Evolutionary conservation across 2,113 vertebrate species (phyloP), one percentile per base, ranked within the genome.

Genomic region (Oceanodroma tethys): DNA sequence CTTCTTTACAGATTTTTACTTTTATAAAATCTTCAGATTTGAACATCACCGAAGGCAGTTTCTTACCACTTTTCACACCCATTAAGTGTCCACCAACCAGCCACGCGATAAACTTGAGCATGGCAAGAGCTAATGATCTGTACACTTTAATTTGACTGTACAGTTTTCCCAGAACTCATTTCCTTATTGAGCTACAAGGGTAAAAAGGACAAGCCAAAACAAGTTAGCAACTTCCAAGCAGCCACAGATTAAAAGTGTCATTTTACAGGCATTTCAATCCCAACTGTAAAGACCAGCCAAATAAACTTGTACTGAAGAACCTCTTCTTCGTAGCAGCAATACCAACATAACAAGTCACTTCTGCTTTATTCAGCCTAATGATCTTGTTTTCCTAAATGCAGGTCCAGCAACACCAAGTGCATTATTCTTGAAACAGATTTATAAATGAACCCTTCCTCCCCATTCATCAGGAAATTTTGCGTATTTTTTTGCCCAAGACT

Each of bases 101-200:
- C 13, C 91, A 86, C 0, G 0, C 84, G 76, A 65, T 18, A 52
- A 86, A 90, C 80, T 27, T 38, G 71, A 97, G 85, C 86, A 67
- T 17, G 56, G 50, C 55, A 90, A 88, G 62, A 92, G 86, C 81
- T 97, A 97, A 98, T 95, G 71, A 97, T 88, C 75, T 93, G 59
- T 70, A 93, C 43, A 45, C 43, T 95, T 95, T 68, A 88, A 91
- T 96, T 81, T 87, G 68, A 94, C 81, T 79, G 70, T 70, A 34
- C 13, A 72, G 38, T 47, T 85, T 97, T 90, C 88, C 89, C 68
- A 85, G 92, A 70, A 80, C 76, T 96, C 47, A 89, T 81, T 97
- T 96, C 86, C 68, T 62, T 59, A 81, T 25, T 71, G 25, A 93
- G 53, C 30, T 73, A 26, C 67, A 93, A 82, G 63, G 86, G 72